Evolutionary conservation across 2,797 vertebrate genomes (phyloP).

Genomic region (Brachymystax lenok): DNA sequence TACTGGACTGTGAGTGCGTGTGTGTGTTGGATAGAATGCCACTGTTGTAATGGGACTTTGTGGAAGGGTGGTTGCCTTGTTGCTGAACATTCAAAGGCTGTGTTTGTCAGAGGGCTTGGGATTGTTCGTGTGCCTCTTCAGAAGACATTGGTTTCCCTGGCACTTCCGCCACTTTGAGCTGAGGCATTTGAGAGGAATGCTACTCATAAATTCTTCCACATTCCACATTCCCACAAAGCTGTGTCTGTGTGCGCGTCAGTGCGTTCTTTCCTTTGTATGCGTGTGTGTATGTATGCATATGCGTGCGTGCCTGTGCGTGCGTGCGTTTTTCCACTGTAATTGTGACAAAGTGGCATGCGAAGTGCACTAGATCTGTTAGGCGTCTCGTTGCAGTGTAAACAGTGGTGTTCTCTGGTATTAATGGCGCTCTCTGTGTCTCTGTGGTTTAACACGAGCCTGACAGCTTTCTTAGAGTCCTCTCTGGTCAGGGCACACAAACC

Average conservation of each 20-base stretch:
- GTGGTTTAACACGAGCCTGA: conserved; percentile 43
- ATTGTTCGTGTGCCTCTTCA: conserved; percentile 1
- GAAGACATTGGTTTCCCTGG: conserved; percentile 40
- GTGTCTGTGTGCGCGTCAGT: background rate
- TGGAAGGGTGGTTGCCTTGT: background rate
- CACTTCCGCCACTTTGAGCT: conserved; percentile 48
- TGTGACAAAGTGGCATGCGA: conserved; percentile 2
- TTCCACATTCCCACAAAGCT: conserved; percentile 21
- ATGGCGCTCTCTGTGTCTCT: background rate
- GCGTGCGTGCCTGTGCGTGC: conserved; percentile 16
- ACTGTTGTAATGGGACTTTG: background rate
- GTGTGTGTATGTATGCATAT: background rate
- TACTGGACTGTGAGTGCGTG: background rate
- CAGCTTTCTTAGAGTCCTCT: conserved; percentile 42
- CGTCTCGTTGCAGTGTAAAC: background rate
- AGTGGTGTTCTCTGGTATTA: conserved; percentile 1
- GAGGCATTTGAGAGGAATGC: conserved; percentile 63
- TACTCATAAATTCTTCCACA: conserved; percentile 46
- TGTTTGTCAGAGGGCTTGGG: background rate
- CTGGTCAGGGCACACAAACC: conserved; percentile 50
- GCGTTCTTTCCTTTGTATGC: background rate
- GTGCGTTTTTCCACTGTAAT: conserved; percentile 1
- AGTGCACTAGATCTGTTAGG: background rate
- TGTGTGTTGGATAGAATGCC: background rate
- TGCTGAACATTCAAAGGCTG: background rate